Base-by-base conservation (phyloP, 2,888 invertebrate genomes). In the Cybosia mesomella region DNA sequence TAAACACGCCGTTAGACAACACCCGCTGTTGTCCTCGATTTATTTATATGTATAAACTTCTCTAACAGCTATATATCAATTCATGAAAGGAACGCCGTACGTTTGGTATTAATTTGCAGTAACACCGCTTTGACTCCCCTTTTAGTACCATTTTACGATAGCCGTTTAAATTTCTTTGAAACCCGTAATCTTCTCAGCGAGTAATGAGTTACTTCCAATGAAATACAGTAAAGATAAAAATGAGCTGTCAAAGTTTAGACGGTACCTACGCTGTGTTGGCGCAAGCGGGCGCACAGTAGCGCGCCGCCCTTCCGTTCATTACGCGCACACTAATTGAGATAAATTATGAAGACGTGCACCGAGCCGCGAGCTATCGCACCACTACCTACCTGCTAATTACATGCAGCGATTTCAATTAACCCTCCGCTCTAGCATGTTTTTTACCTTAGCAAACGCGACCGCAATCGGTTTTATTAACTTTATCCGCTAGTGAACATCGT, bases 281-380 rank as follows among this genome's bases (percentile, higher is more conserved):
- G 75, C 80, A 75, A 75, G 79, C 79, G 77, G 67, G 68, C 61
- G 63, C 69, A 75, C 82, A 75, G 83, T 74, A 80, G 80, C 85
- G 57, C 77, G 84, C 86, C 89, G 86, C 88, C 90, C 92, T 92
- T 92, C 92, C 91, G 90, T 92, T 93, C 91, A 92, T 94, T 94
- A 94, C 85, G 84, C 80, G 82, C 77, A 86, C 89, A 90, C 93
- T 94, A 94, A 94, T 94, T 93, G 93, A 92, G 93, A 94, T 92
- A 92, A 93, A 94, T 92, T 92, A 93, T 92, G 91, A 92, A 93
- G 93, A 93, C 90, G 91, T 89, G 91, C 89, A 89, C 83, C 89
- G 86, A 86, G 89, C 90, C 87, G 88, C 88, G 85, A 87, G 90
- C 89, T 84, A 89, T 88, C 89, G 87, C 89, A 86, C 86, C 66